Base-by-base conservation (phyloP, 2,113 vertebrate species). In the Dipodomys spectabilis region DNA sequence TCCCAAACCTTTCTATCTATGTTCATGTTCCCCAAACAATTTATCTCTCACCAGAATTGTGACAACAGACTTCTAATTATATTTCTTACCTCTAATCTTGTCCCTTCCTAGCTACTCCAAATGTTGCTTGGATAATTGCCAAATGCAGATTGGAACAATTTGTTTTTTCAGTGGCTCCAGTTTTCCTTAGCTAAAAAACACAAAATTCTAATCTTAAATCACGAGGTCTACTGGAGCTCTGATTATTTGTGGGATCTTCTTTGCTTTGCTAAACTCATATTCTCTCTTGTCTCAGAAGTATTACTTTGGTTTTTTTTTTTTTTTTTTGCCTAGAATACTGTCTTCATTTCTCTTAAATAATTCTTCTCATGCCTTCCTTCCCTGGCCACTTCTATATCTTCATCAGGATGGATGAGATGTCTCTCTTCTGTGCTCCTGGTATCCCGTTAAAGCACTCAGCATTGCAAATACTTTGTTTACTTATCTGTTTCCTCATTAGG, bases 251-350 rank as follows among this genome's bases (percentile, higher is more conserved):
- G 13, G 15, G 28, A 44, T 32, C 65, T 11, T 22, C 8, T 78
- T 39, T 88, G 23, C 45, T 84, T 35, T 92, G 39, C 32, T 68
- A 49, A 80, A 69, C 20, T 39, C 79, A 0, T 62, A 65, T 82
- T 88, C 91, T 92, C 32, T 94, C 53, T 69, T 86, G 27, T 18
- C 13, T 86, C 35, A 39, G 32, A 82, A 93, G 16, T 20, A 69
- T 32, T 82, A 45, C 45, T 39, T 39, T 74, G n/a, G 32, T 79
- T 25, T 39, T 49, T 62, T 49, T 86, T 28, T 79, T 25, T 39
- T 62, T 45, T 85, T 71, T 62, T 49, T 92, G 53, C n/a, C 49
- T 81, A 60, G 7, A 81, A 67, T 78, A 65, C 25, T 82, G 4
- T 10, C 71, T 92, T 79, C 3, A 67, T 2, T 78, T 87, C 25